Conservation (phyloP, 1,140 invertebrate genomes). For the Drosophila parvula region DNA sequence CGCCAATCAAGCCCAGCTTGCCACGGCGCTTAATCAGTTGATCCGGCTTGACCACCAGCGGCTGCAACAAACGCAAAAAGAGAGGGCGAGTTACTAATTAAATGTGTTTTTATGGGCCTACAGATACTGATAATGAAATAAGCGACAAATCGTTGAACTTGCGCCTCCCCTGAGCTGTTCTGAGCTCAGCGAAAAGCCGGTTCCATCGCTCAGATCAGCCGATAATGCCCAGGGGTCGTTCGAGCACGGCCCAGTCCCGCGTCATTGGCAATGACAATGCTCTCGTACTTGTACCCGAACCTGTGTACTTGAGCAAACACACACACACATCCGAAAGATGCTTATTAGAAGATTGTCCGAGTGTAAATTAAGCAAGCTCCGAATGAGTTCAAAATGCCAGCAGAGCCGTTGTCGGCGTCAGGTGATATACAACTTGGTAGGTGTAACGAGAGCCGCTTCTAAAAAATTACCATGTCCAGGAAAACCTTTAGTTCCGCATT, state of each 20-base stretch:
- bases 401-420: conserved; percentile 25
- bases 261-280: conserved; percentile 77
- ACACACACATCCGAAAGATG: conserved; percentile 26
- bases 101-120: conserved; percentile 6
- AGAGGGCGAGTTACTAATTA: conserved; percentile 48
- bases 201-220: conserved; percentile 47
- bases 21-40: conserved; percentile 99
- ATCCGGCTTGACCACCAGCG: conserved; percentile 98
- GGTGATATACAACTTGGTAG: conserved; percentile 28
- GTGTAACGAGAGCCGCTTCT: neutral
- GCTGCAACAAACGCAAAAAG: conserved; percentile 85
- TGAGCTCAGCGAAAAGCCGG: conserved; percentile 24
- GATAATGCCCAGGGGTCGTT: conserved; percentile 59
- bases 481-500: too few relatives aligned
- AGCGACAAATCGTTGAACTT: conserved; percentile 62
- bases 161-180: neutral
- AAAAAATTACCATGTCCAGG: too few relatives aligned
- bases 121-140: conserved; percentile 19
- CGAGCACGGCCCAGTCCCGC: conserved; percentile 26
- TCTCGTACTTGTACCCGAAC: conserved; percentile 28
- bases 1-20: conserved; percentile 98
- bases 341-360: conserved; percentile 75
- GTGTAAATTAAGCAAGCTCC: conserved; percentile 63
- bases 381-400: conserved; percentile 20
- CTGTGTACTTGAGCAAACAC: conserved; percentile 33